phyloP scores from a whole-genome alignment of 2,888 invertebrate genomes.

The Athripsodes cinereus region DNA sequence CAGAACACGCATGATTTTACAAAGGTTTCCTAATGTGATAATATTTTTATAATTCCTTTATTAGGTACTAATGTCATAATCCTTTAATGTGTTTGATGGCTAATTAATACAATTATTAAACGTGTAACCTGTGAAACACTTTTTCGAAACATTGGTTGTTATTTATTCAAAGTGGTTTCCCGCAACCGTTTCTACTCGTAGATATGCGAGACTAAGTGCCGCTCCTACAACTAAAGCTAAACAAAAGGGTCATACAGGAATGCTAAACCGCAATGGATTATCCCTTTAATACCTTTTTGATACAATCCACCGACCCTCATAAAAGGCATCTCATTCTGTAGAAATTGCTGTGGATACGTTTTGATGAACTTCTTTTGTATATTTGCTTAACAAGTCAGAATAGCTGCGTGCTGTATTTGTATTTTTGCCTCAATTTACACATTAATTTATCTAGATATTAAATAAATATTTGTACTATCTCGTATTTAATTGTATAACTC shows the following conservation, averaged over 20 bases:
- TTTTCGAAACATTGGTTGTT: no score
- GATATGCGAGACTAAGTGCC: neutral
- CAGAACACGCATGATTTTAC: no score
- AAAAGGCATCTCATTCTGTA: constrained; percentile 3
- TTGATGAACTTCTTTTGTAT: constrained; percentile 5
- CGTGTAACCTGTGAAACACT: no score
- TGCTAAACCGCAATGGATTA: constrained; percentile 16
- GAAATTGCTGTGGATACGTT: neutral
- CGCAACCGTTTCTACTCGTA: constrained; percentile 8
- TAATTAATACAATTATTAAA: no score
- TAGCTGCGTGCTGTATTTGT: neutral
- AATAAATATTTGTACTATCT: neutral
- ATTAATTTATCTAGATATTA: neutral
- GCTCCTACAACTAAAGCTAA: neutral
- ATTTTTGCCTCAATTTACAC: neutral
- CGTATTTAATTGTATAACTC: no score
- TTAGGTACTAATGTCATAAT: no score
- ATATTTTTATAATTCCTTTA: no score
- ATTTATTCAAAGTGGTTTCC: neutral
- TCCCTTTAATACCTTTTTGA: constrained; percentile 7
- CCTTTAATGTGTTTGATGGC: no score
- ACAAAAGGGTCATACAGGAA: constrained; percentile 9
- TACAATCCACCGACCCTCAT: constrained; percentile 8
- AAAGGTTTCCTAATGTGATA: no score
- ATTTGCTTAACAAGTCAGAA: neutral